Evolutionary conservation across 2,797 vertebrate genomes (phyloP).

Genomic region (Cetoscarus ocellatus): DNA sequence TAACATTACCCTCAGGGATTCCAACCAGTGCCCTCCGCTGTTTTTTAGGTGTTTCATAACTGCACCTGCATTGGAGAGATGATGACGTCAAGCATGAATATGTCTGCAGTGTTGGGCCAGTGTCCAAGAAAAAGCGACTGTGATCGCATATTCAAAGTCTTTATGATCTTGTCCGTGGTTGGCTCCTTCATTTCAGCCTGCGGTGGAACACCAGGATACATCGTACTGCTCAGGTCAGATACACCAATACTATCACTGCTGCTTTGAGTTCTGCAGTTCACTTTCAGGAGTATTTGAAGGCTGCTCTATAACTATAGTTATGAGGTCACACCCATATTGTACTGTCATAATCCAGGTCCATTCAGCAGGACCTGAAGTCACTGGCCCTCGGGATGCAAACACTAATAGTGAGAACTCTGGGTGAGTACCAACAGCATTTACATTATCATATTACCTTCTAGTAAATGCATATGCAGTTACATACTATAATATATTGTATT

Average conservation of each 20-base stretch:
- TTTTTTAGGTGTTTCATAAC: conserved; percentile 90
- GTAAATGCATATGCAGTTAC: too few relatives aligned
- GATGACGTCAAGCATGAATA: conserved; percentile 69
- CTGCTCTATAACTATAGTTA: background rate
- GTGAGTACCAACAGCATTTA: conserved; percentile 79
- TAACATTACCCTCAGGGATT: too few relatives aligned
- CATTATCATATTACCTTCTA: background rate
- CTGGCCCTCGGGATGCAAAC: conserved; percentile 94
- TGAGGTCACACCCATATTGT: background rate
- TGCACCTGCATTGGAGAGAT: conserved; percentile 87
- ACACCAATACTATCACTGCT: background rate
- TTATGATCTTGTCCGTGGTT: conserved; percentile 88
- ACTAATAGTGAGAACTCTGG: conserved; percentile 90
- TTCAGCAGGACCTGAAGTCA: conserved; percentile 91
- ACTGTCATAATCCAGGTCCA: conserved; percentile 82
- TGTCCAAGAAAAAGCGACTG: conserved; percentile 89
- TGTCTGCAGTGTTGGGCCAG: conserved; percentile 87
- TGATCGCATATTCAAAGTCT: conserved; percentile 89
- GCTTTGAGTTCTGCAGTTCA: background rate
- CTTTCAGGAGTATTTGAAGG: background rate
- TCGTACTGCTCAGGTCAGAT: conserved; percentile 91
- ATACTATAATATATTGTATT: background rate
- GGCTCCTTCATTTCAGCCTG: conserved; percentile 90
- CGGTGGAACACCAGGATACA: conserved; percentile 91
- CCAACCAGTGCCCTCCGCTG: background rate